These are phyloP conservation scores for Poeciliopsis prolifica DNA, from an alignment of 2,113 vertebrate genomes.

Conservation along the genomic window DNA sequence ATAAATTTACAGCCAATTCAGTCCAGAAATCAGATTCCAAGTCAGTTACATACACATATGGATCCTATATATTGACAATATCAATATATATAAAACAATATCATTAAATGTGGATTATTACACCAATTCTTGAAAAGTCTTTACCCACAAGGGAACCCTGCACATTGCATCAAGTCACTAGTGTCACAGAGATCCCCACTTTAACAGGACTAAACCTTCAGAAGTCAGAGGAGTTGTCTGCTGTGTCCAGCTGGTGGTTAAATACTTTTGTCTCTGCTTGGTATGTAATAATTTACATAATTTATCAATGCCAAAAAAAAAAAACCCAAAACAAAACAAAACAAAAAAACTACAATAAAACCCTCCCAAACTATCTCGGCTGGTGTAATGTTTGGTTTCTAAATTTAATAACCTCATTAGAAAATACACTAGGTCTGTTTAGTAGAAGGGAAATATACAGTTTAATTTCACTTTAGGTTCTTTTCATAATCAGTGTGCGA, in stretches of 20 bases:
- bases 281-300: neutral
- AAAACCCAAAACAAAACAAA: too few relatives aligned
- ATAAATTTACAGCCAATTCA: too few relatives aligned
- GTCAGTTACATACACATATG: neutral
- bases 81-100: neutral
- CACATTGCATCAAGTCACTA: too few relatives aligned
- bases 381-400: neutral
- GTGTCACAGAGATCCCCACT: too few relatives aligned
- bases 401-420: neutral
- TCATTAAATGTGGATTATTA: neutral
- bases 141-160: too few relatives aligned
- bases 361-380: neutral
- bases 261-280: neutral
- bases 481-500: conserved; percentile 5
- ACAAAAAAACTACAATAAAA: too few relatives aligned
- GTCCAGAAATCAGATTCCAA: too few relatives aligned
- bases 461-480: conserved; percentile 7
- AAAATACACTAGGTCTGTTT: neutral
- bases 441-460: neutral
- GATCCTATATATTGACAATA: too few relatives aligned
- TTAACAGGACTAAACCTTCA: too few relatives aligned
- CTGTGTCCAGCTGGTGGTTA: neutral
- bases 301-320: neutral
- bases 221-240: neutral
- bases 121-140: too few relatives aligned